Base-by-base conservation (phyloP, 2,113 vertebrate genomes). In the Capricornis sumatraensis region DNA sequence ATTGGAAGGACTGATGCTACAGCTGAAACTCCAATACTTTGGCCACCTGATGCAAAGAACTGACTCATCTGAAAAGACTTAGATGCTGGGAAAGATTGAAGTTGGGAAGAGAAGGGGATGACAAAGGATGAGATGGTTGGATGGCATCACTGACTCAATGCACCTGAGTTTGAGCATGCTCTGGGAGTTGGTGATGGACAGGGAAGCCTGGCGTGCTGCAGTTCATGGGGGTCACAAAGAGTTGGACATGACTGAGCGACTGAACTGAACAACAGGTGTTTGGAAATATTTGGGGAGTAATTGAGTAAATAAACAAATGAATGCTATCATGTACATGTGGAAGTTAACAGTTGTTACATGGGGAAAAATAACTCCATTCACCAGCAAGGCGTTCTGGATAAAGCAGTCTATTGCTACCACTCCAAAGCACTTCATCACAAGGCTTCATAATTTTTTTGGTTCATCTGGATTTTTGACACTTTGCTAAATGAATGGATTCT, bases 401-500 rank as follows among this genome's bases (percentile, higher is more conserved):
- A 62, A 81, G 33, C 13, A 71, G 52, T 40, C 62, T 76, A 52
- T 27, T 43, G 58, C 36, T 58, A 57, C 47, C 53, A 12, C 14
- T 82, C 43, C 40, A 85, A 76, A 93, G 67, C 58, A 86, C 81
- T 15, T 76, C 91, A 83, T 71, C 27, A 58, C 36, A 53, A 71
- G 25, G 6, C 5, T 64, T 79, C 82, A 83, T 17, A 16, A 92
- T 53, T 58, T 84, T 47, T 58, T 87, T 25, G 84, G 62, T 11
- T 95, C 57, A 11, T 89, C 50, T 94, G 53, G 78, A 74, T 64
- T 96, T 92, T 83, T 83, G 86, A 91, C 15, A 71, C 3, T 95
- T 96, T 47, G 47, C 40, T 78, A 95, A 94, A 89, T 50, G 30
- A 97, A 89, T 45, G 14, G 30, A 86, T 86, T 91, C 47, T 64